A percentile compares a stretch with the other conserved stretches of the same genome.
Evolutionary conservation across 2,797 vertebrate genomes (phyloP).

Genomic region (Balearica regulorum): DNA sequence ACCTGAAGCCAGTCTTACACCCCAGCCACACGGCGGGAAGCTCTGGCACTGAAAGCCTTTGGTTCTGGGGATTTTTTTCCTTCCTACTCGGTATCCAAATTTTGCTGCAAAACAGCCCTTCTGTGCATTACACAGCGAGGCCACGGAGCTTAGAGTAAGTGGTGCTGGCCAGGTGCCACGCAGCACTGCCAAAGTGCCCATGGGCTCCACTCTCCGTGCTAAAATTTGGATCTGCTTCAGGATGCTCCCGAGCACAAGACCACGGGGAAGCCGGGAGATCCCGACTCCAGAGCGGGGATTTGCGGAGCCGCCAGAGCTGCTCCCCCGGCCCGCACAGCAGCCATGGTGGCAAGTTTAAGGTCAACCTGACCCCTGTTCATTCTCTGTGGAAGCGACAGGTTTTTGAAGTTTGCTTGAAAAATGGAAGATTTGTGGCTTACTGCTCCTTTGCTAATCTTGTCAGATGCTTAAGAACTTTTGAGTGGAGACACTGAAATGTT

Average conservation of each 20-base stretch:
- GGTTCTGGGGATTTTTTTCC: not conserved
- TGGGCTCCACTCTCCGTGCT: constrained; percentile 16
- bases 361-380: not conserved
- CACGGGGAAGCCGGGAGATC: not conserved
- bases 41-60: not conserved
- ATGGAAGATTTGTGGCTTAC: not conserved
- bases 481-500: not conserved
- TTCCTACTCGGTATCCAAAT: not conserved
- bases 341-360: not conserved
- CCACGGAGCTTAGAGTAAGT: constrained; percentile 8
- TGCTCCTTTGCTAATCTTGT: not conserved
- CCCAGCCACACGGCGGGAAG: not conserved
- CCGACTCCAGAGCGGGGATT: not conserved
- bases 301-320: not conserved
- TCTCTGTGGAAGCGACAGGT: not conserved
- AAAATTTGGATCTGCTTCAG: constrained; percentile 47
- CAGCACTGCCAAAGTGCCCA: constrained; percentile 46
- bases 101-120: not conserved
- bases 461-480: not conserved
- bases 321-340: accelerated
- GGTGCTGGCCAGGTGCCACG: constrained; percentile 6
- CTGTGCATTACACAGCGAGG: not conserved
- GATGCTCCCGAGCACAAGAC: not conserved
- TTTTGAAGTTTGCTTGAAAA: not conserved
- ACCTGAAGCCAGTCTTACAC: not conserved